Percentiles rank a stretch among this genome's conserved stretches.
These are phyloP conservation scores for Melinopterus prodromus DNA, from an alignment of 2,888 invertebrate genomes.

Conservation along the genomic window DNA sequence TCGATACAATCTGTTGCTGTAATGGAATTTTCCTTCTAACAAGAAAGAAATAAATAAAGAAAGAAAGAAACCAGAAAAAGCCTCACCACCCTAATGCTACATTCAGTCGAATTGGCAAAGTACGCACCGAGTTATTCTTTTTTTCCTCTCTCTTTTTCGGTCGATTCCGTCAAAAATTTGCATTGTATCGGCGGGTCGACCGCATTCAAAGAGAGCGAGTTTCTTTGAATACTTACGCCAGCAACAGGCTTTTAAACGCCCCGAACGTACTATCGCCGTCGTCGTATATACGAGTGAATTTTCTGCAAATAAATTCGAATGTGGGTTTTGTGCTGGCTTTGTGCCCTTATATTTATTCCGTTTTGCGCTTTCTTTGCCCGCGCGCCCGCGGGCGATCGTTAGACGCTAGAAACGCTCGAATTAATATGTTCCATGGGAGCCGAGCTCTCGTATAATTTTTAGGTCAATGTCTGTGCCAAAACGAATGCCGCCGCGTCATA, in stretches of 20 bases:
- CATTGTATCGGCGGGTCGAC: neutral
- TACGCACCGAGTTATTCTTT: neutral
- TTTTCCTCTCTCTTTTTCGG: neutral
- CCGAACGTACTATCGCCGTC: neutral
- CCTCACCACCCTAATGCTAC: neutral
- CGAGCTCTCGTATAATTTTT: neutral
- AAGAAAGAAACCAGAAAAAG: neutral
- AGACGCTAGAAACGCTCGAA: neutral
- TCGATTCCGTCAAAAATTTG: neutral
- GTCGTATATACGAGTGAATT: neutral
- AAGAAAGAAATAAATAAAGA: neutral
- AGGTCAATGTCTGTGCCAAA: neutral
- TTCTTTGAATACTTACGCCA: neutral
- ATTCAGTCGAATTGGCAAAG: neutral
- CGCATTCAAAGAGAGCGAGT: neutral
- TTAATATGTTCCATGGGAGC: neutral
- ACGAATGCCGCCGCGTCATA: no score
- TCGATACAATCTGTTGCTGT: neutral
- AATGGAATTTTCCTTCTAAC: neutral
- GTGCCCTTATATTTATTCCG: conserved; percentile 4
- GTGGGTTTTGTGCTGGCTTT: neutral
- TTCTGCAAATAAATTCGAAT: neutral
- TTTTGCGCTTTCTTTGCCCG: neutral
- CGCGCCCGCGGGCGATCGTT: neutral
- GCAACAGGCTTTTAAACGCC: neutral